These are phyloP conservation scores for Otus scops DNA, from an alignment of 2,797 vertebrate species.

Conservation along the genomic window DNA sequence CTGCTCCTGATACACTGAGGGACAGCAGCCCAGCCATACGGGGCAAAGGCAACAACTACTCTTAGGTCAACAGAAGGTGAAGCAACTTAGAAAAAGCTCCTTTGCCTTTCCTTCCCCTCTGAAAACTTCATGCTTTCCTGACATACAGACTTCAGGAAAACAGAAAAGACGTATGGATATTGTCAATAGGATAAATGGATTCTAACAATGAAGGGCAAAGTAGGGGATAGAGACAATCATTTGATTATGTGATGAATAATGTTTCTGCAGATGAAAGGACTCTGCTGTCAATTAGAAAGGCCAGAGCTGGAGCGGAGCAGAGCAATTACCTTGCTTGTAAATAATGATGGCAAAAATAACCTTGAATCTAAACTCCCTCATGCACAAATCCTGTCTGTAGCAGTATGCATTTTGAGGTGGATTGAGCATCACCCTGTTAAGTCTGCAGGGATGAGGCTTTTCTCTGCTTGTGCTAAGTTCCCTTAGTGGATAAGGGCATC, in stretches of 20 bases:
- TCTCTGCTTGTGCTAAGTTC: neutral
- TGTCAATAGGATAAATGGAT: neutral
- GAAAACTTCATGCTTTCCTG: neutral
- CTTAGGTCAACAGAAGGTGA: neutral
- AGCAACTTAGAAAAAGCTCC: neutral
- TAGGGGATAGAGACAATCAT: neutral
- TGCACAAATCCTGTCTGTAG: neutral
- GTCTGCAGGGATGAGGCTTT: neutral
- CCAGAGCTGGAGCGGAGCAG: neutral
- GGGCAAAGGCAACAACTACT: neutral
- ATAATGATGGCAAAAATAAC: neutral
- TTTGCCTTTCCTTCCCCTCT: neutral
- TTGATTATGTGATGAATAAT: neutral
- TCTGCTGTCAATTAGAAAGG: neutral
- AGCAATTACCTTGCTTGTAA: neutral
- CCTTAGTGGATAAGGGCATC: fast-evolving
- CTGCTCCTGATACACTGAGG: neutral
- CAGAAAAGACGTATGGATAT: neutral
- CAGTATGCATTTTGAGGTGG: neutral
- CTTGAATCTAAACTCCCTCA: neutral
- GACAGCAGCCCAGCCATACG: neutral
- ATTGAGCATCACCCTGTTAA: neutral
- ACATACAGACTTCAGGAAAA: neutral
- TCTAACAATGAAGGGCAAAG: neutral
- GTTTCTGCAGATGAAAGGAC: neutral